Base-by-base conservation (phyloP, 2,113 vertebrate genomes). In the Ardeotis arabs region DNA sequence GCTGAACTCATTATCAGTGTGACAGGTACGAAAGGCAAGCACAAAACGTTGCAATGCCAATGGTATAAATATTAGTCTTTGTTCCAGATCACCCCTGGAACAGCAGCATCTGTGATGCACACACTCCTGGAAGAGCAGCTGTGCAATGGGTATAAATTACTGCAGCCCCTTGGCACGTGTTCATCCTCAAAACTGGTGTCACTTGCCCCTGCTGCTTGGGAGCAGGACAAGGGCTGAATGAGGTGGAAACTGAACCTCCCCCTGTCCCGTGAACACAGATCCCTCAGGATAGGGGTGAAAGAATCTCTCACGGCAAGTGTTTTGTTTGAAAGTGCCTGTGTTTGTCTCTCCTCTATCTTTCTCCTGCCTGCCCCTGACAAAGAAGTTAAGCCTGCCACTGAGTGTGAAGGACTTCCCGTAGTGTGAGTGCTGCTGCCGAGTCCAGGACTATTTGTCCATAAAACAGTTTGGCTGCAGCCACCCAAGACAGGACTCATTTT, bases 21-120 rank as follows among this genome's bases (percentile, higher is more conserved):
- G 84, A 89, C 87, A 89, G 77, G 62, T 84, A 91, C 3, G 12
- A 89, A 92, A 96, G 53, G 28, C 62, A 93, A 91, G 89, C 44
- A 56, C 37, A 59, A 74, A 95, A 72, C 2, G 3, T 19, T 50
- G 90, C 84, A 76, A 25, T 45, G 41, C 35, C 39, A 63, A 9
- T 35, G 37, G 66, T 84, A 82, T 62, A 89, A 89, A 89, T 41
- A 49, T 35, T 49, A 33, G 12, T 81, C 35, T 25, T 68, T 45
- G 16, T 78, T 75, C n/a, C 35, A 73, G 17, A 28, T 93, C n/a
- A 58, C 8, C 20, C 14, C n/a, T 66, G 27, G 68, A 78, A 22
- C 52, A 88, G 84, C 72, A 92, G 67, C 52, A 59, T 70, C 79
- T 50, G 63, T 33, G 49, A 39, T 63, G 62, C 33, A 72, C 16